Conservation (phyloP, 2,113 vertebrate genomes). For the Arvicanthis niloticus region DNA sequence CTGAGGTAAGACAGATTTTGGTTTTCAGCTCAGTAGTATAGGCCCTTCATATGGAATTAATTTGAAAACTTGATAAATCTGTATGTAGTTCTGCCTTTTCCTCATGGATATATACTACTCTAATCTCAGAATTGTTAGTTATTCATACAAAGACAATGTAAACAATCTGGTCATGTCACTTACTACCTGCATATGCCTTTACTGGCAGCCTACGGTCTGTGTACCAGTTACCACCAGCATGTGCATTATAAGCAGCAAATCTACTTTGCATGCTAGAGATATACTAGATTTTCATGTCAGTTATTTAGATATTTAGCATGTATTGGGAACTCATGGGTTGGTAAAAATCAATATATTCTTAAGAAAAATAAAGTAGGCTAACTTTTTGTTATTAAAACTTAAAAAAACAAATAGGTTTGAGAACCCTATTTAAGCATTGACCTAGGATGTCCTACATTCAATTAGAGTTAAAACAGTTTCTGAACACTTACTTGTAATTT, state of each 20-base stretch:
- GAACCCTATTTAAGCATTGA: constrained; percentile 12
- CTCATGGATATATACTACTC: neutral
- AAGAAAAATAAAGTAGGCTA: neutral
- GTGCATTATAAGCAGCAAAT: neutral
- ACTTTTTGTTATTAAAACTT: neutral
- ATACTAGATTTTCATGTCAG: constrained; percentile 3
- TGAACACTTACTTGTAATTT: constrained; percentile 33
- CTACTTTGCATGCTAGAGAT: constrained; percentile 19
- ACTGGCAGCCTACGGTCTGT: too few species aligned
- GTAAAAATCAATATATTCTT: neutral
- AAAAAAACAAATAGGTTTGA: neutral
- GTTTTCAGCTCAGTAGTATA: constrained; percentile 15
- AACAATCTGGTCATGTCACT: constrained; percentile 21
- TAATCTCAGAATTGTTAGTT: constrained; percentile 58
- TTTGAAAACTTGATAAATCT: constrained; percentile 55
- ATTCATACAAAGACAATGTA: neutral
- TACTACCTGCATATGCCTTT: too few species aligned
- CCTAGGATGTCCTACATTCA: neutral
- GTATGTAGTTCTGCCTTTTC: constrained; percentile 22
- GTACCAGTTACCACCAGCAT: neutral
- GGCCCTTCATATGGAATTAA: constrained; percentile 52
- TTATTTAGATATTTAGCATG: constrained; percentile 22
- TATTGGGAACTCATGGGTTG: constrained; percentile 18
- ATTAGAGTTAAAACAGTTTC: neutral
- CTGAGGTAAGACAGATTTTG: constrained; percentile 91